These are phyloP conservation scores for Eurytoma adleriae DNA, from an alignment of 2,888 invertebrate species.

Conservation along the genomic window DNA sequence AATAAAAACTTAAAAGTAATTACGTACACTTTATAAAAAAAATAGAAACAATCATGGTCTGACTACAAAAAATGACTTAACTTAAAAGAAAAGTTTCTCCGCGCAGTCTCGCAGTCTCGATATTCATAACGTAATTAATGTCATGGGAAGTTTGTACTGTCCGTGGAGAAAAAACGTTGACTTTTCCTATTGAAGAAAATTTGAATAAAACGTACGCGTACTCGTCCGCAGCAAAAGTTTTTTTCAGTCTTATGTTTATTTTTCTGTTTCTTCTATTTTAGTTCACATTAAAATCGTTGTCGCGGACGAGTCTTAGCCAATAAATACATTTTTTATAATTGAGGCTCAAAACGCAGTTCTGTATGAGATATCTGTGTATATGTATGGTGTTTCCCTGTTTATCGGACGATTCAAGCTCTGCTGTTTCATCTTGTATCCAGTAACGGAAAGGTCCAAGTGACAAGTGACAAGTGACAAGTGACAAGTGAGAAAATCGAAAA, in stretches of 20 bases:
- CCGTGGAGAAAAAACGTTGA: constrained; percentile 34
- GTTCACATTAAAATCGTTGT: constrained; percentile 38
- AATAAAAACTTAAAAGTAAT: constrained; percentile 48
- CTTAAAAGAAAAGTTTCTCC: constrained; percentile 37
- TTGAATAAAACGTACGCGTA: constrained; percentile 22
- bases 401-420: constrained; percentile 33
- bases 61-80: constrained; percentile 45
- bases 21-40: constrained; percentile 36
- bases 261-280: constrained; percentile 20
- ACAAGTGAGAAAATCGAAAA: too few relatives aligned
- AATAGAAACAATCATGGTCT: constrained; percentile 25
- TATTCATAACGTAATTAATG: constrained; percentile 46
- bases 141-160: constrained; percentile 54
- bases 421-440: constrained; percentile 24
- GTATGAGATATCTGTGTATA: constrained; percentile 22
- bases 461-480: too few relatives aligned
- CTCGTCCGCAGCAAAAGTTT: constrained; percentile 46
- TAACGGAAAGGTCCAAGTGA: too few relatives aligned
- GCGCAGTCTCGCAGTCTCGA: constrained; percentile 34
- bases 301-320: constrained; percentile 32
- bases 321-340: constrained; percentile 29
- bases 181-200: constrained; percentile 27
- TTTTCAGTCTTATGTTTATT: constrained; percentile 45
- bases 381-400: constrained; percentile 35
- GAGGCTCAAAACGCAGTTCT: constrained; percentile 24